Evolutionary conservation across 2,797 vertebrate species (phyloP).

Genomic region (Distichodus sexfasciatus): DNA sequence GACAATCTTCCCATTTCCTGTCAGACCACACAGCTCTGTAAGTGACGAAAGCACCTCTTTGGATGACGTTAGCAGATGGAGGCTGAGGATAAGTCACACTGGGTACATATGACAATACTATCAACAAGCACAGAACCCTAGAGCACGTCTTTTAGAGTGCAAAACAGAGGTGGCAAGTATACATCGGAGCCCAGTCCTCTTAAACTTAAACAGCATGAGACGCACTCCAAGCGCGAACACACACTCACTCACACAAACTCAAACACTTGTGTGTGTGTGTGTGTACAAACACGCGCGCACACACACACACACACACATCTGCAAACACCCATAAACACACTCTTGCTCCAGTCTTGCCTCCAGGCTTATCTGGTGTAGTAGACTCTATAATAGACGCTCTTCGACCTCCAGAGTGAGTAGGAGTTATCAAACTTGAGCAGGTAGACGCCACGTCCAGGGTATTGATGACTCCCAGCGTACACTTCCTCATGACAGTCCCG

Average conservation of each 20-base stretch:
- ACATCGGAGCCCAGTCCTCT: conserved; percentile 19
- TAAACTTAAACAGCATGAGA: conserved; percentile 40
- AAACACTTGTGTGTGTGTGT: no score
- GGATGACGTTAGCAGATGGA: conserved; percentile 41
- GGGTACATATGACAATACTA: conserved; percentile 40
- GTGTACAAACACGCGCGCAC: conserved; percentile 3
- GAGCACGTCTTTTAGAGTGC: conserved; percentile 47
- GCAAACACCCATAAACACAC: conserved; percentile 34
- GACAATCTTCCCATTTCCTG: not conserved
- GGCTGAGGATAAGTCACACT: conserved; percentile 40
- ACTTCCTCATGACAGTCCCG: conserved; percentile 99
- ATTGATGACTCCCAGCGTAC: conserved; percentile 98
- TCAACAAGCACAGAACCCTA: conserved; percentile 41
- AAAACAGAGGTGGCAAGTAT: conserved; percentile 50
- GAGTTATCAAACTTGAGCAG: conserved; percentile 99
- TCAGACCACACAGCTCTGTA: conserved; percentile 4
- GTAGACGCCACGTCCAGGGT: conserved; percentile 96
- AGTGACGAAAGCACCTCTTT: conserved; percentile 32
- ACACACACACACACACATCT: conserved; percentile 26
- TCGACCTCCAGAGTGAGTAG: conserved; percentile 98
- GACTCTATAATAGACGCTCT: conserved; percentile 99
- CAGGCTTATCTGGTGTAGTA: conserved; percentile 99
- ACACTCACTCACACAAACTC: conserved; percentile 34
- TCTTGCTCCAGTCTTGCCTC: conserved; percentile 55
- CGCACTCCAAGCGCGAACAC: conserved; percentile 36